Evolutionary conservation across 2,888 invertebrate species (phyloP).

Genomic region (Acleris cristana): DNA sequence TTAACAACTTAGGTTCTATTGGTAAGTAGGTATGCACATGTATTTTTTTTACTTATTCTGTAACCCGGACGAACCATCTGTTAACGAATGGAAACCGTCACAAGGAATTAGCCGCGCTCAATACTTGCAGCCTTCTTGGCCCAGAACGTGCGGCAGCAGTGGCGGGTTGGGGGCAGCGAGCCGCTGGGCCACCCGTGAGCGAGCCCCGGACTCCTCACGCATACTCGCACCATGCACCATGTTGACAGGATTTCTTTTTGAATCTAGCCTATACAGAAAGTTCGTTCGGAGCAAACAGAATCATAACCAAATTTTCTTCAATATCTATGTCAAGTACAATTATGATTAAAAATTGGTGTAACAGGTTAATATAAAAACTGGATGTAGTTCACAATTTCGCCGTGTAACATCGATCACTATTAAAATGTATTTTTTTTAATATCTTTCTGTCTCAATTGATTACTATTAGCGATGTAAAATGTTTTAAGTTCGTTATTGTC

Average conservation of each 20-base stretch:
- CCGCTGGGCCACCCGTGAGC: too few species aligned
- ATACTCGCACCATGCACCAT: too few species aligned
- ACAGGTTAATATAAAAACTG: conserved; percentile 47
- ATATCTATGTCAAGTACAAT: conserved; percentile 58
- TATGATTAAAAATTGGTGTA: conserved; percentile 52
- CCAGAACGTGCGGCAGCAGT: too few species aligned
- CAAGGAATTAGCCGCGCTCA: too few species aligned
- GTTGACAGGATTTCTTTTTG: too few species aligned
- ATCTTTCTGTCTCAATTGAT: conserved; percentile 70
- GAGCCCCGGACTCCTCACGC: too few species aligned
- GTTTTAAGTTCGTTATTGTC: conserved; percentile 82
- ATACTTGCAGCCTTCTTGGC: too few species aligned
- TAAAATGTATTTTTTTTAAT: conserved; percentile 57
- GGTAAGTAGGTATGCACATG: conserved; percentile 39
- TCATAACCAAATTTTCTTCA: conserved; percentile 32
- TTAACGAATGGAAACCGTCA: not conserved
- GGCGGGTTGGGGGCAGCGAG: too few species aligned
- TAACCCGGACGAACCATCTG: conserved; percentile 38
- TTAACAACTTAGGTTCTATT: conserved; percentile 40
- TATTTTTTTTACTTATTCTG: conserved; percentile 40
- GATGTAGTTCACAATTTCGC: conserved; percentile 59
- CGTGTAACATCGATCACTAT: conserved; percentile 53
- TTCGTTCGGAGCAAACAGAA: conserved; percentile 35
- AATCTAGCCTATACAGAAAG: not conserved
- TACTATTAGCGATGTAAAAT: conserved; percentile 62